Conservation (phyloP, 2,888 invertebrate species). For the Noctua janthe region DNA sequence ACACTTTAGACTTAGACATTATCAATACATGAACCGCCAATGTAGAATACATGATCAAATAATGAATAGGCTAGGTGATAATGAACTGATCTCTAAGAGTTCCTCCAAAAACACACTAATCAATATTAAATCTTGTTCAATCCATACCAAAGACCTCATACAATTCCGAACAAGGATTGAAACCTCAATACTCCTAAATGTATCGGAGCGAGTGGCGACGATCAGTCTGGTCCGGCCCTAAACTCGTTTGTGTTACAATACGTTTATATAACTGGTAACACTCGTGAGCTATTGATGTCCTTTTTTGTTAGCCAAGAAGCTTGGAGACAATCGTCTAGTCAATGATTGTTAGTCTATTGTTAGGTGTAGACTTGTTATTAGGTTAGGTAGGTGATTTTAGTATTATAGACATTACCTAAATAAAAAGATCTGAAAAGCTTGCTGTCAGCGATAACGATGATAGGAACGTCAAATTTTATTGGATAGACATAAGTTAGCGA, state of each 20-base stretch:
- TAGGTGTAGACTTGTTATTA: conserved; percentile 17
- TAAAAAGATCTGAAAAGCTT: neutral
- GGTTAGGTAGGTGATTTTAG: conserved; percentile 1
- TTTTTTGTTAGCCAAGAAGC: conserved; percentile 63
- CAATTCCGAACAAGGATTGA: conserved; percentile 29
- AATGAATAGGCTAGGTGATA: neutral
- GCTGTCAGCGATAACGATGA: neutral
- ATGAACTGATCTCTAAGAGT: neutral
- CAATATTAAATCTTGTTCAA: neutral
- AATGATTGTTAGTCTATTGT: conserved; percentile 42
- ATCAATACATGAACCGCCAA: neutral
- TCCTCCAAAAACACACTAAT: neutral
- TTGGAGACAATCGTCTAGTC: conserved; percentile 49
- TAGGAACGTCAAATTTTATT: neutral
- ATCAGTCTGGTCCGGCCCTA: conserved; percentile 62
- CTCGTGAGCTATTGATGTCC: conserved; percentile 73
- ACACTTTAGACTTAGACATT: neutral
- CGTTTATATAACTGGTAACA: conserved; percentile 69
- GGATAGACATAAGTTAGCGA: neutral
- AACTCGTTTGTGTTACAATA: conserved; percentile 65
- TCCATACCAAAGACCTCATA: neutral
- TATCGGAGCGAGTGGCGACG: conserved; percentile 60
- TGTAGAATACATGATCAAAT: neutral
- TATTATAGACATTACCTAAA: neutral
- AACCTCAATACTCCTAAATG: conserved; percentile 41